phyloP scores from a whole-genome alignment of 2,797 vertebrate species.

The Lutjanus campechanus region DNA sequence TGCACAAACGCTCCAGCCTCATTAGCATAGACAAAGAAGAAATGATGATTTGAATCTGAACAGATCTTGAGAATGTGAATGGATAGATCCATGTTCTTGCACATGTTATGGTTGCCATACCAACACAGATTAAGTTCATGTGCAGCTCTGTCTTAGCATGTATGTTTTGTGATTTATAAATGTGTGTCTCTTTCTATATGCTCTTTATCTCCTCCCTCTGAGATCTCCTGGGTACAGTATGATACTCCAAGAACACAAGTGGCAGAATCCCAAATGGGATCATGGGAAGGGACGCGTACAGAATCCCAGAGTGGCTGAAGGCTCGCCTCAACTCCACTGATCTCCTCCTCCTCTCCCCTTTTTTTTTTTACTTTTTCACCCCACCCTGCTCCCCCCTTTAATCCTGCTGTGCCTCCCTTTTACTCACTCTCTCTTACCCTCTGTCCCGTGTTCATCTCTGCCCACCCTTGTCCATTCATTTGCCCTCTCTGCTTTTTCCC shows the following conservation, averaged over 20 bases:
- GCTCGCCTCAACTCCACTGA: slow-evolving; percentile 44
- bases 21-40: slow-evolving; percentile 3
- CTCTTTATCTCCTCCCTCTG: slow-evolving; percentile 46
- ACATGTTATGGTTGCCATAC: slow-evolving; percentile 73
- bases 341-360: slow-evolving; percentile 43
- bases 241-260: slow-evolving; percentile 64
- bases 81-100: slow-evolving; percentile 25
- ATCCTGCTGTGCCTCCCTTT: slow-evolving; percentile 50
- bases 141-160: slow-evolving; percentile 26
- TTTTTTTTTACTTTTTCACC: slow-evolving; percentile 42
- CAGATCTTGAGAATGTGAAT: slow-evolving; percentile 6
- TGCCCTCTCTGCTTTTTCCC: slow-evolving; percentile 14
- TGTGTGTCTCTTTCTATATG: slow-evolving; percentile 32
- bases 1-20: not conserved
- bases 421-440: slow-evolving; percentile 8
- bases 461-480: slow-evolving; percentile 54
- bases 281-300: slow-evolving; percentile 49
- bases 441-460: slow-evolving; percentile 44
- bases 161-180: slow-evolving; percentile 28
- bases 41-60: slow-evolving; percentile 17
- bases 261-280: slow-evolving; percentile 75
- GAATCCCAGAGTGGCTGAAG: slow-evolving; percentile 68
- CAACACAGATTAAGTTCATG: slow-evolving; percentile 61
- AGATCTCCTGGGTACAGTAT: slow-evolving; percentile 57
- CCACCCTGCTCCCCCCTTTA: slow-evolving; percentile 36